phyloP scores from a whole-genome alignment of 2,888 invertebrate genomes.

The Empis stercorea region DNA sequence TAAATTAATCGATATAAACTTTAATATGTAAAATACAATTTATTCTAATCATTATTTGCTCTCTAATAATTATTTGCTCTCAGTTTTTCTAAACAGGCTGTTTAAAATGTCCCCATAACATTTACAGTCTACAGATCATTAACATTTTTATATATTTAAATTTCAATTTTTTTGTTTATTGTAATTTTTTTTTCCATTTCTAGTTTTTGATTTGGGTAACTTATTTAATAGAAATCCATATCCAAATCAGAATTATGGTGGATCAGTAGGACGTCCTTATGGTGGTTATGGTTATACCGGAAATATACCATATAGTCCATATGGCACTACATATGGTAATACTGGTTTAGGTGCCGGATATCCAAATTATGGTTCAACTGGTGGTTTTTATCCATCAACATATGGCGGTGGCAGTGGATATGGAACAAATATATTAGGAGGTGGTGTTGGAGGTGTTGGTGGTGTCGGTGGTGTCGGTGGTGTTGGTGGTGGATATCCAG shows the following conservation, averaged over 20 bases:
- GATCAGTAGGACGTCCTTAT: not conserved
- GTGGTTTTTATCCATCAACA: slow-evolving; percentile 6
- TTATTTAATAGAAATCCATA: slow-evolving; percentile 24
- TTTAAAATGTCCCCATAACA: too few species aligned
- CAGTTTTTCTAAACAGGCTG: too few species aligned
- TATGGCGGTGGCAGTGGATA: slow-evolving; percentile 7
- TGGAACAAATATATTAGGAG: slow-evolving; percentile 5
- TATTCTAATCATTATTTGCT: too few species aligned
- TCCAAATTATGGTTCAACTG: slow-evolving; percentile 4
- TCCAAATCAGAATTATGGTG: slow-evolving; percentile 10
- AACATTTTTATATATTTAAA: too few species aligned
- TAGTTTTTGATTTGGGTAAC: slow-evolving; percentile 36
- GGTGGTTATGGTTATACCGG: not conserved
- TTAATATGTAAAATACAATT: too few species aligned
- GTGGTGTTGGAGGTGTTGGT: not conserved
- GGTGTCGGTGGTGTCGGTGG: slow-evolving; percentile 15
- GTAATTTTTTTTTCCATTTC: slow-evolving; percentile 4
- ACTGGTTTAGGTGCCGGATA: not conserved
- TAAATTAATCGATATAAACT: too few species aligned
- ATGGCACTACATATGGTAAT: not conserved
- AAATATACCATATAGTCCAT: not conserved
- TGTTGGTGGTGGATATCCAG: slow-evolving; percentile 15
- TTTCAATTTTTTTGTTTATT: not conserved
- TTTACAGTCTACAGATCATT: too few species aligned
- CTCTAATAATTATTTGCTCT: too few species aligned